Evolutionary conservation across 2,797 vertebrate species (phyloP), one percentile per base, ranked within the genome.

Genomic region (Peromyscus nudipes): DNA sequence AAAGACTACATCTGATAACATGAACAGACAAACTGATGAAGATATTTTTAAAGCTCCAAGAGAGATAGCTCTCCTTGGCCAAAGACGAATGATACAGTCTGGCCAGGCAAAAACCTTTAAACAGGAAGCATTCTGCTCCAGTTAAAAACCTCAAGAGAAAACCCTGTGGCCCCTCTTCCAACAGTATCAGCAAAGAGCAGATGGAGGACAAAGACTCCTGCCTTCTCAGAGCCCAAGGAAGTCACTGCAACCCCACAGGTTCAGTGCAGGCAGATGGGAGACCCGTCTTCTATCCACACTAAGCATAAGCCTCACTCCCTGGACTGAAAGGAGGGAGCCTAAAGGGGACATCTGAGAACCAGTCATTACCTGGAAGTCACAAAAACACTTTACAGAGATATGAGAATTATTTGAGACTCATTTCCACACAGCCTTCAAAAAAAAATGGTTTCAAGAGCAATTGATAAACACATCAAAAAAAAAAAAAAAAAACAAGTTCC

Each of bases 301-400:
- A 34, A 80, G 14, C 46, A 13, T 12, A 55, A 76, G 40, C 55
- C 55, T 17, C 25, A 11, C 2, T 27, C 64, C 13, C 13, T 40
- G 13, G 10, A 52, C 0, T 19, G 21, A 7, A 11, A 31, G 2
- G 9, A 80, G 1, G 1, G 6, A 8, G 8, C 5, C 57, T 77
- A 2, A 0, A 14, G 25, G 16, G 6, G 8, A 34, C 4, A 19
- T 29, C 46, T 13, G 79, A 23, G 34, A 69, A 21, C 6, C 23
- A 46, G 4, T 6, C n/a, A 77, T 43, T 7, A 62, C 11, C 10
- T 11, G 21, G 7, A 29, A 55, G 29, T 76, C 25, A n/a, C 57
- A 37, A 43, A 94, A 17, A 64, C 0, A 21, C 12, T 55, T 57
- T 29, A 55, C 4, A 87, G 37, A 76, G 34, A 23, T 14, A 55